Base-by-base conservation (phyloP, 2,113 vertebrate species). In the Astatotilapia flaviijosephi region DNA sequence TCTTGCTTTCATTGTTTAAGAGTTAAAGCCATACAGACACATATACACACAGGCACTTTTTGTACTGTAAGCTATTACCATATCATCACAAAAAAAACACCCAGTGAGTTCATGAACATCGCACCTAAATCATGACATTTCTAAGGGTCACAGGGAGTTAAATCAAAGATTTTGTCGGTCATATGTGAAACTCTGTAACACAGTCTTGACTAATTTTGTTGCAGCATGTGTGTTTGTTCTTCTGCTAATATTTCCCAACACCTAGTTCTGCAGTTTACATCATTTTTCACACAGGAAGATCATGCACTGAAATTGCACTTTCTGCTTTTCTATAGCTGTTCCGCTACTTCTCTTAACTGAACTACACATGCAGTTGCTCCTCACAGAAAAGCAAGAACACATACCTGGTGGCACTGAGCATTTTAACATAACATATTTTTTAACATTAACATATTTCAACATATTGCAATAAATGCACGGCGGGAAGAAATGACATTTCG, bases 81-180 rank as follows among this genome's bases (percentile, higher is more conserved):
- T 23, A 11, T 73, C 14, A 10, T 73, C 2, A 45, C 40, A 26
- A 45, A 45, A 73, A 23, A 2, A 12, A 0, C 4, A 45, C 23
- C 0, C 68, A 73, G 23, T 11, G 3, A 73, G 2, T 77, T 49
- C 31, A 11, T 49, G 70, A 49, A 49, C 2, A 0, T 77, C 0
- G 5, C 0, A 13, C 26, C 45, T 51, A 77, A 77, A 49, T 49
- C 70, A 19, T 49, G 70, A 12, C 14, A 26, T 77, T 51, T 13
- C 9, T 51, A 49, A 51, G 26, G 15, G 10, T 77, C 4, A 77
- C 17, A 31, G 9, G 26, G 15, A 68, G 1, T 31, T 77, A 19
- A 19, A 77, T 31, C 4, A 77, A 31, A 77, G 15, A 4, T 77
- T 77, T 49, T 77, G 15, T 77, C 0, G 7, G 42, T 31, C 26